A percentile compares a stretch with the other conserved stretches of the same genome.
Conservation (phyloP, 2,797 vertebrate species). For the Pangasius djambal region DNA sequence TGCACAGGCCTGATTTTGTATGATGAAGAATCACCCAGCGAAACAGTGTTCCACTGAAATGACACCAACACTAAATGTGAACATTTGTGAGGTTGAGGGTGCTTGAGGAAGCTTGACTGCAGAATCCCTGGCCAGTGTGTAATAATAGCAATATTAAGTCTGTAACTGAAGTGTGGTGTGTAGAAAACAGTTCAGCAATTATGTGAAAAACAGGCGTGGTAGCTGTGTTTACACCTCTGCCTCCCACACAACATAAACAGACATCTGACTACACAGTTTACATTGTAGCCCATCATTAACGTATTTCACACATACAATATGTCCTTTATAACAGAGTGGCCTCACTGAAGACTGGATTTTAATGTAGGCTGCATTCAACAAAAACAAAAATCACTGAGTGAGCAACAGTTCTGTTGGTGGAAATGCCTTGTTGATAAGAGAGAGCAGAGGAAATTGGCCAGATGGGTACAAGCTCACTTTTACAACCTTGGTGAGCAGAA, state of each 20-base stretch:
- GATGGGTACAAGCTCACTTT: too few relatives aligned
- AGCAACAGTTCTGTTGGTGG: too few relatives aligned
- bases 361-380: not conserved
- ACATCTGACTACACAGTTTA: not conserved
- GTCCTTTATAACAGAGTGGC: not conserved
- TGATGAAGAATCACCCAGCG: not conserved
- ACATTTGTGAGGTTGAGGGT: not conserved
- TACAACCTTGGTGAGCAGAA: too few relatives aligned
- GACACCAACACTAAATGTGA: not conserved
- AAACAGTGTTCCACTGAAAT: not conserved
- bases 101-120: not conserved
- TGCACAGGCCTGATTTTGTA: not conserved
- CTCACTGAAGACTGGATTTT: not conserved
- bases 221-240: not conserved
- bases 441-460: too few relatives aligned
- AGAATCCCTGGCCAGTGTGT: not conserved
- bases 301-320: not conserved
- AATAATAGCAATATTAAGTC: not conserved
- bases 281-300: not conserved
- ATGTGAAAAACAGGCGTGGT: not conserved
- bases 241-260: not conserved
- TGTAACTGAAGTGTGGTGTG: not conserved
- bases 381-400: too few relatives aligned
- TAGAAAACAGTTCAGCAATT: not conserved
- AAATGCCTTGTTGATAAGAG: too few relatives aligned